A percentile compares a stretch with the other conserved stretches of the same genome.
phyloP scores from a whole-genome alignment of 2,113 vertebrate genomes.

The Melanostigma gelatinosum region DNA sequence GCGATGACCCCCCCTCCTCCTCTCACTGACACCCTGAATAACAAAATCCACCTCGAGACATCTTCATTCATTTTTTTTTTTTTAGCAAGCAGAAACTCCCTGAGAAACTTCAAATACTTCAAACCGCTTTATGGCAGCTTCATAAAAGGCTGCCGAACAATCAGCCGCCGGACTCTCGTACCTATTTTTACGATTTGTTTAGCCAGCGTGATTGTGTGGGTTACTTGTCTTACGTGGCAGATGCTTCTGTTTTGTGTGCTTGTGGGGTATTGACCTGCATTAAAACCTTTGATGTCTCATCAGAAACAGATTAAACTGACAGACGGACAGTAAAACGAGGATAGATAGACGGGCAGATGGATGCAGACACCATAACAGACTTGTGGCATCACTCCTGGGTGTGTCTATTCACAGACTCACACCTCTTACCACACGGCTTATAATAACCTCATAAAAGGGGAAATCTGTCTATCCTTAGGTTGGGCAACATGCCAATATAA shows the following conservation, averaged over 20 bases:
- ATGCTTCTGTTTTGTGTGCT: conserved; percentile 56
- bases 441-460: conserved; percentile 1
- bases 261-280: conserved; percentile 44
- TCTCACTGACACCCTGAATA: conserved; percentile 43
- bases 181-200: conserved; percentile 73
- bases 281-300: conserved; percentile 67
- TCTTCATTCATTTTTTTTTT: conserved; percentile 23
- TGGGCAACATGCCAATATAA: neutral
- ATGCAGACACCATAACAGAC: conserved; percentile 16
- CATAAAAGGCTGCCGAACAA: conserved; percentile 69
- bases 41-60: conserved; percentile 49
- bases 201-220: conserved; percentile 32
- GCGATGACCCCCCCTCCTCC: conserved; percentile 35
- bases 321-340: conserved; percentile 9
- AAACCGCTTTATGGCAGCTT: conserved; percentile 70
- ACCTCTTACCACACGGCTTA: conserved; percentile 7
- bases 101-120: conserved; percentile 67
- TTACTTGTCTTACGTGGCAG: conserved; percentile 47
- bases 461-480: neutral
- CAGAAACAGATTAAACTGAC: conserved; percentile 48
- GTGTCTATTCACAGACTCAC: conserved; percentile 25
- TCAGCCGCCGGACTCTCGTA: conserved; percentile 29
- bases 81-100: conserved; percentile 51
- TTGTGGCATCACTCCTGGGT: conserved; percentile 16
- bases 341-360: conserved; percentile 9